Percentiles rank a stretch among this genome's conserved stretches.
Evolutionary conservation across 1,140 invertebrate genomes (phyloP).

Genomic region (Rhynchophorus ferrugineus): DNA sequence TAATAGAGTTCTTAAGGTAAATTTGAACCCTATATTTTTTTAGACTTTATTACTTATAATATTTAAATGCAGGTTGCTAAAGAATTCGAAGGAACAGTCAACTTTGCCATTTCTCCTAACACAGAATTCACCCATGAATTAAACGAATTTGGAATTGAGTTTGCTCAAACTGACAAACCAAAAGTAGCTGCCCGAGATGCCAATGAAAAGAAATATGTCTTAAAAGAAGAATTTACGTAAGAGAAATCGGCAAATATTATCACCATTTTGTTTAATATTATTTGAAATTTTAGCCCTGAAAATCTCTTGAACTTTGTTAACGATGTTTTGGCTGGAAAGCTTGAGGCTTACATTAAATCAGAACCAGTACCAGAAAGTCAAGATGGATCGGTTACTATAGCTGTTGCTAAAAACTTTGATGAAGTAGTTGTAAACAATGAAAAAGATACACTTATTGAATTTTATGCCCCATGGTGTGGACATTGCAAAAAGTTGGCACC

Average conservation of each 20-base stretch:
- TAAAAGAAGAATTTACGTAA: conserved; percentile 85
- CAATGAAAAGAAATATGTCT: conserved; percentile 82
- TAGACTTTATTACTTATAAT: conserved; percentile 1
- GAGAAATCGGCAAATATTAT: too few species aligned
- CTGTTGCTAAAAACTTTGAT: conserved; percentile 95
- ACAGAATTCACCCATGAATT: conserved; percentile 91
- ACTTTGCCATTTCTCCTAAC: conserved; percentile 85
- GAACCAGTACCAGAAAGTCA: conserved; percentile 86
- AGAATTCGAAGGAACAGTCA: conserved; percentile 66
- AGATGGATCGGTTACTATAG: conserved; percentile 78
- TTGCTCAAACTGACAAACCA: conserved; percentile 82
- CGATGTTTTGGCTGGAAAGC: conserved; percentile 70
- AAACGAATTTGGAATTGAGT: conserved; percentile 89
- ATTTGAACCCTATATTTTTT: neutral
- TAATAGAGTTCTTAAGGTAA: conserved; percentile 84
- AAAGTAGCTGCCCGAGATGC: conserved; percentile 73
- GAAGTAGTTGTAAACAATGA: conserved; percentile 85
- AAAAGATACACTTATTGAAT: conserved; percentile 93
- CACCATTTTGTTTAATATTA: too few species aligned
- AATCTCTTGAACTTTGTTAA: conserved; percentile 82
- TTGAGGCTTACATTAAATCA: conserved; percentile 93
- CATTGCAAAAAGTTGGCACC: conserved; percentile 96
- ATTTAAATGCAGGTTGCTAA: conserved; percentile 66
- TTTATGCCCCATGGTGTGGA: conserved; percentile 98
- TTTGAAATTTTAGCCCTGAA: conserved; percentile 60